Evolutionary conservation across 2,113 vertebrate genomes (phyloP), one percentile per base, ranked within the genome.

Genomic region (Brachypodius melanocephalos): DNA sequence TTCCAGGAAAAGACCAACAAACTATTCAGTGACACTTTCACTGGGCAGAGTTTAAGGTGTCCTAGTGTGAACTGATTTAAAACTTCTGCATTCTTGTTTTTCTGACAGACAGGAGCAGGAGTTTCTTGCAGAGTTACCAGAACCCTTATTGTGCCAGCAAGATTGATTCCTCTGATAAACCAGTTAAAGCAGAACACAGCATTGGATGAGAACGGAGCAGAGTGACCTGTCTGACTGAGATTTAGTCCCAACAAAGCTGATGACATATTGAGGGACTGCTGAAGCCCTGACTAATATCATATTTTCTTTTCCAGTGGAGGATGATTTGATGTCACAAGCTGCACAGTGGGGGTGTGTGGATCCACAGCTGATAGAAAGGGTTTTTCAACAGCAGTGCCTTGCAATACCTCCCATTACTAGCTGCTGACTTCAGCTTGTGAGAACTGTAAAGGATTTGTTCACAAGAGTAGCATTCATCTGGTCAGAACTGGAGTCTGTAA

Each of bases 141-240:
- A 75, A 85, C n/a, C 55, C 40, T 83, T 91, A 71, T 85, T 75
- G 59, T n/a, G 89, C 45, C 68, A 51, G 45, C 1, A 21, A 77
- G 87, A 94, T 28, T 77, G 85, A 90, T 80, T 91, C 51, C 66
- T 83, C 92, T 95, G 81, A 93, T 91, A 89, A 89, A 79, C 38
- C 54, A 66, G 80, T 66, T 89, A 69, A 72, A 89, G 68, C 17
- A 85, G 89, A 93, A 34, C 7, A 77, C 24, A 83, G 46, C 4
- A 0, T 0, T 80, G 88, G 63, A 73, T 77, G 34, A 88, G 75
- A 83, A n/a, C n/a, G 58, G 17, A 46, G 58, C 67, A 73, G 43
- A 67, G 42, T 88, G 87, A 91, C 81, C 85, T 79, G 68, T 49
- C 48, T 79, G 73, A 19, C 68, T 67, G 46, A 92, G 81, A 76